phyloP scores from a whole-genome alignment of 2,113 vertebrate genomes.

The Dicentrarchus labrax region DNA sequence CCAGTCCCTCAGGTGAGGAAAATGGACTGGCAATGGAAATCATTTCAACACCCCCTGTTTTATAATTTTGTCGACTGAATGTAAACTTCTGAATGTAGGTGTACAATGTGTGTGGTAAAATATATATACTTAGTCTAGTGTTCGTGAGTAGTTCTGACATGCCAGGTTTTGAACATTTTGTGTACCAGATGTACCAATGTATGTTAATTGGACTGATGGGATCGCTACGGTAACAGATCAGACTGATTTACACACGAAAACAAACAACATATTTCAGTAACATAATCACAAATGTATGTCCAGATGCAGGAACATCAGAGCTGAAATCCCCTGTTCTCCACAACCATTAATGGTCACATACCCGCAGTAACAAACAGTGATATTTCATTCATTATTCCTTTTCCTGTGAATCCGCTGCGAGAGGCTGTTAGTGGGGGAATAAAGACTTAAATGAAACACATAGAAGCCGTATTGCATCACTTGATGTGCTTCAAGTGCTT shows the following conservation, averaged over 20 bases:
- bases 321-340: too few species aligned
- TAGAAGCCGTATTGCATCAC: not conserved
- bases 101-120: not conserved
- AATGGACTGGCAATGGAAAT: conserved; percentile 51
- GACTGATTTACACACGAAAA: not conserved
- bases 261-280: not conserved
- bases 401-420: not conserved
- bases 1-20: conserved; percentile 57
- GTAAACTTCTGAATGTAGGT: not conserved
- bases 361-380: not conserved
- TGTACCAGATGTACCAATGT: not conserved
- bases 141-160: not conserved
- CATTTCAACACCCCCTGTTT: conserved; percentile 31
- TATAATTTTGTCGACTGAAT: conserved; percentile 11
- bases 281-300: not conserved
- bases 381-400: not conserved
- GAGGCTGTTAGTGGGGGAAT: not conserved
- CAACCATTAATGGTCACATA: not conserved
- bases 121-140: not conserved
- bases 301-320: not conserved
- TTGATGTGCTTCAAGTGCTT: not conserved
- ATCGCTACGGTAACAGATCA: not conserved
- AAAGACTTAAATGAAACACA: not conserved
- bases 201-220: not conserved
- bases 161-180: not conserved